Evolutionary conservation across 2,113 vertebrate species (phyloP), one percentile per base, ranked within the genome.

Genomic region (Trinectes maculatus): DNA sequence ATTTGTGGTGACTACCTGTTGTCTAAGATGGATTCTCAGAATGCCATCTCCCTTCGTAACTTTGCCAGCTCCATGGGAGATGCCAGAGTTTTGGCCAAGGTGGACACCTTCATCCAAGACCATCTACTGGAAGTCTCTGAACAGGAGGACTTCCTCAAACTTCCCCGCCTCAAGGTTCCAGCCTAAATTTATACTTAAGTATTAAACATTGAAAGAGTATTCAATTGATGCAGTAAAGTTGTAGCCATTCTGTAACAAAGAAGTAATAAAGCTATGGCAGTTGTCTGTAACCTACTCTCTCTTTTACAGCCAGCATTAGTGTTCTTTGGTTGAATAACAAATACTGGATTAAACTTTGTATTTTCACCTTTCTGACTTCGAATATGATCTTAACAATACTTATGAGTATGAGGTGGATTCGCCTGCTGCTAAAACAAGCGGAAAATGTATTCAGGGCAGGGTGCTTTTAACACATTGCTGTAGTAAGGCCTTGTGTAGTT

Each of bases 1-100:
- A 97, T 99, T 72, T 99, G 98, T 91, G 97, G 97, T 1, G 96
- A 99, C 91, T 98, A 97, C 90, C 93, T 99, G 89, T 92, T 99
- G 3, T 97, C 96, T 63, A 96, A 94, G 86, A 96, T 98, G 92
- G 96, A 96, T 34, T 89, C 90, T 74, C 93, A 94, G 89, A 98
- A 95, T 58, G 96, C 95, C 72, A 99, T 99, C 88, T 97, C 94
- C 1, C 98, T 96, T 70, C 96, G 98, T 10, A 97, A 96, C 87
- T 99, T 99, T 66, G 96, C 96, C 79, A 98, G 95, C 81, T 92
- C 91, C 37, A 98, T 99, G 98, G 93, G 93, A 84, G 98, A 99
- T 25, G 76, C 73, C 0, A 94, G 96, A 58, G 89, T 99, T 79
- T 88, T 99, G 88, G 93, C 92, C 89, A 96, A 95, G 85, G 93